Evolutionary conservation across 2,113 vertebrate species (phyloP).

Genomic region (Cyanistes caeruleus): DNA sequence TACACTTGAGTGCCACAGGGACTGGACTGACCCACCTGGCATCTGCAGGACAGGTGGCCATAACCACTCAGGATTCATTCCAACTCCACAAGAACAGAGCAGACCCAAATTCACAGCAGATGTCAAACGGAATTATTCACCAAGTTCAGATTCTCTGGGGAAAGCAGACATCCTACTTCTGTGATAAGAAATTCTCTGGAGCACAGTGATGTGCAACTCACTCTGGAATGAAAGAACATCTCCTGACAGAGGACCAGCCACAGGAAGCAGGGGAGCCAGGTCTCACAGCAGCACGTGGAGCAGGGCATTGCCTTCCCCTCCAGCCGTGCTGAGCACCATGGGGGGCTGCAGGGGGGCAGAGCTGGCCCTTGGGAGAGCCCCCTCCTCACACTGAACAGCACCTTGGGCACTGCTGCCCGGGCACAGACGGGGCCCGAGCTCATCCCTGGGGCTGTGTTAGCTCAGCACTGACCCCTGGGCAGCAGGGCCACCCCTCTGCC

Average conservation of each 20-base stretch:
- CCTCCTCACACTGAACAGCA: neutral
- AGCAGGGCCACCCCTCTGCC: neutral
- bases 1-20: rapidly evolving
- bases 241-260: neutral
- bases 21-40: rapidly evolving
- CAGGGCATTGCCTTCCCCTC: neutral
- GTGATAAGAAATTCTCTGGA: neutral
- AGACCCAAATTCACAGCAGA: neutral
- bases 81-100: neutral
- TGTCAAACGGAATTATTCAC: neutral
- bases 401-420: rapidly evolving
- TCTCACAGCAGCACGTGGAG: rapidly evolving
- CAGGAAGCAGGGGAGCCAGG: neutral
- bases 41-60: rapidly evolving
- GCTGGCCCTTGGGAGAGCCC: neutral
- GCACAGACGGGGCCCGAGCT: rapidly evolving
- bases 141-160: neutral
- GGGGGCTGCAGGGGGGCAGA: neutral
- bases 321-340: rapidly evolving
- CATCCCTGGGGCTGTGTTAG: rapidly evolving
- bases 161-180: neutral
- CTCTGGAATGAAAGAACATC: neutral
- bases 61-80: rapidly evolving
- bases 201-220: rapidly evolving
- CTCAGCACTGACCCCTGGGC: rapidly evolving